Percentiles rank a stretch among this genome's conserved stretches.
These are phyloP conservation scores for Squalus acanthias DNA, from an alignment of 2,797 vertebrate genomes.

Conservation along the genomic window DNA sequence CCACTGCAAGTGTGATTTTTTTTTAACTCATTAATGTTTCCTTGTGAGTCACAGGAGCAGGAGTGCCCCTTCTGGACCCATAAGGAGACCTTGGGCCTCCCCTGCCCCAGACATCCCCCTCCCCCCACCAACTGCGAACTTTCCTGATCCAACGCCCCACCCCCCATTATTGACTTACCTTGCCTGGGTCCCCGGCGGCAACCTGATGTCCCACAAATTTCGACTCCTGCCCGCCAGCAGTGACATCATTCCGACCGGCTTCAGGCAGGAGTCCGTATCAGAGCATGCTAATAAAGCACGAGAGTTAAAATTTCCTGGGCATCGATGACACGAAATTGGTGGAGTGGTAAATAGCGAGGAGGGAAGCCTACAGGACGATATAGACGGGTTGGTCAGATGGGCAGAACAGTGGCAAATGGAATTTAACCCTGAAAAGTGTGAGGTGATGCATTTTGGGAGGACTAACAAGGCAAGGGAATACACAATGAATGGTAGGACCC, in stretches of 20 bases:
- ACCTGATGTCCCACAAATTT: background rate
- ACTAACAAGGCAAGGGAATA: too few species aligned
- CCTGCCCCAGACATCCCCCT: background rate
- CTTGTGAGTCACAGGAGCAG: background rate
- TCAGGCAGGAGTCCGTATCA: too few species aligned
- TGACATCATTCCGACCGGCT: background rate
- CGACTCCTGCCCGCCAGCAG: background rate
- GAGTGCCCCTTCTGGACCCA: background rate
- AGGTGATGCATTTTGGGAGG: too few species aligned
- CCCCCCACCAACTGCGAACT: background rate
- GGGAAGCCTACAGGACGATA: too few species aligned
- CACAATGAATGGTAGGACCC: too few species aligned
- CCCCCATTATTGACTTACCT: background rate
- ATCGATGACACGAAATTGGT: too few species aligned
- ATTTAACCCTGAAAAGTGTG: too few species aligned
- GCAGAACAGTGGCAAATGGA: too few species aligned
- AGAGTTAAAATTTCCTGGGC: background rate
- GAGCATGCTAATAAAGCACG: background rate
- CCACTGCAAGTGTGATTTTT: too few species aligned
- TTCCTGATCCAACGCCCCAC: background rate
- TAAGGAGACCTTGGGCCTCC: background rate
- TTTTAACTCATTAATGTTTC: background rate
- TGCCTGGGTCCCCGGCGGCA: background rate
- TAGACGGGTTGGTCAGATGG: too few species aligned
- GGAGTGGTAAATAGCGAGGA: too few species aligned